Percentiles rank a stretch among this genome's conserved stretches.
Evolutionary conservation across 2,888 invertebrate genomes (phyloP).

Genomic region (Drosophila quasianomalipes): DNA sequence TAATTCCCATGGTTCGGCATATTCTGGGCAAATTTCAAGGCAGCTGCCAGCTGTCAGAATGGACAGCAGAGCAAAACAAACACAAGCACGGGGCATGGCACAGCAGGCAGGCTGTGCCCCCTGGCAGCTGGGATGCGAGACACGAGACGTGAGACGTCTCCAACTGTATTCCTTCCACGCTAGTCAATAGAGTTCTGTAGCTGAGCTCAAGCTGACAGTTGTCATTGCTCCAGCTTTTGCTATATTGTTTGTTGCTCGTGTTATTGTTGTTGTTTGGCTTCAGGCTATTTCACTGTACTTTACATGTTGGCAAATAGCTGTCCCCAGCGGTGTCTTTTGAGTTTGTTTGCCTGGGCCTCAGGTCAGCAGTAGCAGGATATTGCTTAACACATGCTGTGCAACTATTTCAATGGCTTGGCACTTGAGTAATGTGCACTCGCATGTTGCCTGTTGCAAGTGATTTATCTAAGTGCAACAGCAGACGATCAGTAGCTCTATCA

Average conservation of each 20-base stretch:
- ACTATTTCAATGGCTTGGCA: conserved; percentile 39
- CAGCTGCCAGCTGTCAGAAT: conserved; percentile 77
- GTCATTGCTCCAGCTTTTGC: conserved; percentile 48
- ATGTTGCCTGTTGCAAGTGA: conserved; percentile 45
- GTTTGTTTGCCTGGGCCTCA: conserved; percentile 27
- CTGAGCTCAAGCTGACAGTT: conserved; percentile 47
- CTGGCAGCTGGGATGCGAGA: conserved; percentile 40
- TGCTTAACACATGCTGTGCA: conserved; percentile 37
- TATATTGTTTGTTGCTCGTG: conserved; percentile 30
- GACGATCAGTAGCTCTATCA: conserved; percentile 52
- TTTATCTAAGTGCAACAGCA: conserved; percentile 53
- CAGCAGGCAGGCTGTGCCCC: conserved; percentile 49
- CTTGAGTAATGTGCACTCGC: conserved; percentile 35
- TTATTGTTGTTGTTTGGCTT: conserved; percentile 31
- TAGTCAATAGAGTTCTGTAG: conserved; percentile 54
- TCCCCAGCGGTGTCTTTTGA: conserved; percentile 48
- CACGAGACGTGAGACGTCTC: conserved; percentile 37
- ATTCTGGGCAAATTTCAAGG: conserved; percentile 69
- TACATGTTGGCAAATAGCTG: conserved; percentile 60
- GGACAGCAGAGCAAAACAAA: conserved; percentile 48
- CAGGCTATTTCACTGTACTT: conserved; percentile 57
- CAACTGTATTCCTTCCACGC: conserved; percentile 29
- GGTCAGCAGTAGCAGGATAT: conserved; percentile 3
- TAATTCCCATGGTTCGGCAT: conserved; percentile 65
- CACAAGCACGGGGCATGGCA: conserved; percentile 17